Base-by-base conservation (phyloP, 2,113 vertebrate species). In the Atractosteus spatula region DNA sequence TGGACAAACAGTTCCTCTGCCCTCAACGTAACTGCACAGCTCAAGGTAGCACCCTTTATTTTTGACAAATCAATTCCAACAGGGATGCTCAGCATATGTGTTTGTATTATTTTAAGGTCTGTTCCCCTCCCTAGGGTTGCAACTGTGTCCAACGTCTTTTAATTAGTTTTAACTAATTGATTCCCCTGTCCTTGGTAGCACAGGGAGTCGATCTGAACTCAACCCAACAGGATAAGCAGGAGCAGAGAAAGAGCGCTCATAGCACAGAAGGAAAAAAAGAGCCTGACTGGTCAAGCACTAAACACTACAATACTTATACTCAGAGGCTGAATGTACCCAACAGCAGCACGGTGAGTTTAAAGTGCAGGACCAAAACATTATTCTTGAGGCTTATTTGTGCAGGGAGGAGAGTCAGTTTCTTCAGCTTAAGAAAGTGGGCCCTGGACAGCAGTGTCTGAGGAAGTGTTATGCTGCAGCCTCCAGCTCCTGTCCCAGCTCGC, bases 331-430 rank as follows among this genome's bases (percentile, higher is more conserved):
- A 59, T 84, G 84, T 80, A 84, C 71, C 82, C 84, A 81, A 83
- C 80, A 85, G 81, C 83, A 89, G 89, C 85, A 89, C 85, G 88
- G 85, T 90, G 84, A 81, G 84, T 86, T 82, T 83, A 78, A 82
- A 84, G 82, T 81, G 81, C 82, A 83, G 81, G 80, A 83, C 83
- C 80, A 75, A 78, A 83, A 79, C 74, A 65, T 73, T 79, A 77
- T 74, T 66, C 7, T 74, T 75, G 81, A 80, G 78, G 73, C 84
- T 87, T 87, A 81, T 87, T 84, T 82, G 69, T 81, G 42, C 42
- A 73, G 77, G 81, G 83, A 29, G 29, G 56, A 43, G 71, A 59
- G 56, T 59, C 14, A 13, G 14, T 59, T 51, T 10, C 8, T 51
- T 51, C 47, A 2, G 47, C 17, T 29, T 29, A 29, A 29, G 17